A percentile compares a stretch with the other conserved stretches of the same genome.
Conservation (phyloP, 2,888 invertebrate species). For the Andrena dorsata region DNA sequence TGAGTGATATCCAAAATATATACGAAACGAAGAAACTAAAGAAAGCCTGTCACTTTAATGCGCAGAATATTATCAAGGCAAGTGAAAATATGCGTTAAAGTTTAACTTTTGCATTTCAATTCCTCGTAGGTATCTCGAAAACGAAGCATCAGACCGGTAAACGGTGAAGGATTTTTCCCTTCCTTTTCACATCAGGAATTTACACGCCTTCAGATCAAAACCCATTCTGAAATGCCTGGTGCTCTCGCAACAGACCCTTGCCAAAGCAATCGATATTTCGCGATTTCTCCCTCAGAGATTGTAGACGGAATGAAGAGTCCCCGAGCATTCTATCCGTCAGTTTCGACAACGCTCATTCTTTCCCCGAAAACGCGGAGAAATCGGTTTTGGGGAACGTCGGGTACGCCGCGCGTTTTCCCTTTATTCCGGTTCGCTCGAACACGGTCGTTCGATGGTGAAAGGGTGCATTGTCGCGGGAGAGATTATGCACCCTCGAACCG, state of each 20-base stretch:
- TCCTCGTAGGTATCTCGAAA: too few relatives aligned
- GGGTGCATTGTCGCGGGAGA: slow-evolving; percentile 57
- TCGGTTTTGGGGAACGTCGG: not conserved
- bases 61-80: too few relatives aligned
- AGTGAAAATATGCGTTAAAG: too few relatives aligned
- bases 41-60: too few relatives aligned
- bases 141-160: too few relatives aligned
- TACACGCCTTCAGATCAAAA: too few relatives aligned
- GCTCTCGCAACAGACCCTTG: not conserved
- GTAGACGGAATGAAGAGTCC: not conserved
- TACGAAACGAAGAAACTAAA: too few relatives aligned
- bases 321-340: not conserved
- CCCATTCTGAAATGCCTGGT: not conserved
- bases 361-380: slow-evolving; percentile 2
- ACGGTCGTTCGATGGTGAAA: slow-evolving; percentile 36
- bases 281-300: too few relatives aligned
- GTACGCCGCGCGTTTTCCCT: slow-evolving; percentile 8
- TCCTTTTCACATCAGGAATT: too few relatives aligned
- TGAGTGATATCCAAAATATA: too few relatives aligned
- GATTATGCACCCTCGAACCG: slow-evolving; percentile 49
- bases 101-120: too few relatives aligned
- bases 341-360: slow-evolving; percentile 5
- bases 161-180: too few relatives aligned
- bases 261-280: not conserved
- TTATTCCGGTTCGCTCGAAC: slow-evolving; percentile 27